Percentiles rank a stretch among this genome's conserved stretches.
Conservation (phyloP, 2,888 invertebrate genomes). For the Dryobota labecula region DNA sequence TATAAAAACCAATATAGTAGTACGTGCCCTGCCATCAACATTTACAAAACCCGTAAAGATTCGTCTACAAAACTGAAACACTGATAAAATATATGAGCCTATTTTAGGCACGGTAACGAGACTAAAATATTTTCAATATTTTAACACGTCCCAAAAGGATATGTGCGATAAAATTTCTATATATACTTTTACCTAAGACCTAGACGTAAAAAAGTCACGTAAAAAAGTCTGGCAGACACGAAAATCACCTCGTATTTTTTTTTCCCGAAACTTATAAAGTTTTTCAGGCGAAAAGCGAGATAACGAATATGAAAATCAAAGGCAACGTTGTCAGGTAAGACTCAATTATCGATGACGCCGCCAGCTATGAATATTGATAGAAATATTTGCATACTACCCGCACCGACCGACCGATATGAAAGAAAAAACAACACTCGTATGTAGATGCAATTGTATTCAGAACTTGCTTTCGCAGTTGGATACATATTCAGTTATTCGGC, state of each 20-base stretch:
- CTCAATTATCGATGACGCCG: slow-evolving; percentile 83
- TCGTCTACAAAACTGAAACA: neutral
- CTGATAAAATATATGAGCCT: neutral
- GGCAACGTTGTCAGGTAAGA: slow-evolving; percentile 77
- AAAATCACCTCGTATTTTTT: slow-evolving; percentile 31
- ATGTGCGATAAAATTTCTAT: slow-evolving; percentile 21
- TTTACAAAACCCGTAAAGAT: neutral
- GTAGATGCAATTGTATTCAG: slow-evolving; percentile 64
- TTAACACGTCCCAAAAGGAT: slow-evolving; percentile 38
- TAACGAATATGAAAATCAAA: slow-evolving; percentile 77
- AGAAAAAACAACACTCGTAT: slow-evolving; percentile 71
- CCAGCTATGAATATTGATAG: slow-evolving; percentile 86
- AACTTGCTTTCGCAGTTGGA: slow-evolving; percentile 58
- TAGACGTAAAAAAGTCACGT: slow-evolving; percentile 18
- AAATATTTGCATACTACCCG: slow-evolving; percentile 81
- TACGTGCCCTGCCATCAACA: neutral
- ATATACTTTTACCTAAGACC: slow-evolving; percentile 35
- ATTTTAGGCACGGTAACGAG: neutral
- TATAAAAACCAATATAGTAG: neutral
- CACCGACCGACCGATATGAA: slow-evolving; percentile 72
- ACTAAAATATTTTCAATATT: slow-evolving; percentile 26
- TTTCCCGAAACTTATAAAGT: slow-evolving; percentile 43
- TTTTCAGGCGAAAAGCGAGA: slow-evolving; percentile 59
- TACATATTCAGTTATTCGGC: slow-evolving; percentile 64
- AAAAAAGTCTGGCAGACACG: slow-evolving; percentile 18